Conservation (phyloP, 1,140 invertebrate species). For the Elysia chlorotica region DNA sequence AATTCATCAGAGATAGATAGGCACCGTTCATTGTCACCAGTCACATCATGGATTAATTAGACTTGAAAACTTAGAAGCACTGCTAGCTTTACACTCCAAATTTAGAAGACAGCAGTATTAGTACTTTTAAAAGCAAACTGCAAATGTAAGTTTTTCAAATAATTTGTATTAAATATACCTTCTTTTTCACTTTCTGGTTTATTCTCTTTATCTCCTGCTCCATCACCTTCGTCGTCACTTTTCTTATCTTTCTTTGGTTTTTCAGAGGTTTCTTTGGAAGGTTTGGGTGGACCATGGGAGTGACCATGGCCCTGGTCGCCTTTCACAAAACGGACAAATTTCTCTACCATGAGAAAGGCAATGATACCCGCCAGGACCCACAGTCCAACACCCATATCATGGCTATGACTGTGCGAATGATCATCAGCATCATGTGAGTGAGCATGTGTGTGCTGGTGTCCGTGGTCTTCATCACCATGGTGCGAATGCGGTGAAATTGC, state of each 20-base stretch:
- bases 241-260: slow-evolving; percentile 34
- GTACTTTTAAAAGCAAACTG: too few species aligned
- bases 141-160: too few species aligned
- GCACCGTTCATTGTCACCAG: too few species aligned
- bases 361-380: slow-evolving; percentile 91
- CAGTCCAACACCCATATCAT: slow-evolving; percentile 83
- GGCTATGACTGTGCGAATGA: slow-evolving; percentile 61
- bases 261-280: slow-evolving; percentile 52
- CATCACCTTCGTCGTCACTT: slow-evolving; percentile 28
- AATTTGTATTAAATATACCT: too few species aligned
- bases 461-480: slow-evolving; percentile 64
- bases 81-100: too few species aligned
- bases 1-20: too few species aligned
- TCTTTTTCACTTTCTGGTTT: background rate
- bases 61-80: too few species aligned
- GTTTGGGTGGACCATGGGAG: slow-evolving; percentile 41
- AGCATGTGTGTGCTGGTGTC: slow-evolving; percentile 66
- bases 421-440: slow-evolving; percentile 62
- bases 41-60: too few species aligned
- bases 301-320: slow-evolving; percentile 69
- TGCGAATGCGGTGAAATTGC: slow-evolving; percentile 72
- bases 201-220: slow-evolving; percentile 1
- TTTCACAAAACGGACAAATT: slow-evolving; percentile 87
- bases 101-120: too few species aligned
- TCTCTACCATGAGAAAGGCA: slow-evolving; percentile 89